Base-by-base conservation (phyloP, 2,888 invertebrate genomes). In the Acanthopleura granulata region DNA sequence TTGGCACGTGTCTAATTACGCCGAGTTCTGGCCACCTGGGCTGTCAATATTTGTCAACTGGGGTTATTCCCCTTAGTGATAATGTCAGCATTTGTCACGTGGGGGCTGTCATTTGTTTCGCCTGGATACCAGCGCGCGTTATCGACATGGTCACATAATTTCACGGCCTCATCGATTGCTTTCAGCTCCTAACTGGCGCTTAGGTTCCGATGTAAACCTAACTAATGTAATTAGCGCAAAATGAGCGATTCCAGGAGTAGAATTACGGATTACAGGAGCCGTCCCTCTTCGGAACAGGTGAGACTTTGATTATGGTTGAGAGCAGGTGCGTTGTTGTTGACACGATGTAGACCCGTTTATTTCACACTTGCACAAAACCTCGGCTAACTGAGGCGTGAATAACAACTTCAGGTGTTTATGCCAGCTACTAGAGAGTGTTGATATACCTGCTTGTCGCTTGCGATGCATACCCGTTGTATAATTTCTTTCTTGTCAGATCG, bases 81-180 rank as follows among this genome's bases (percentile, higher is more conserved):
- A 27, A 16, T 66, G 66, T 27, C 25, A 27, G 16, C 16, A 57
- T 22, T 57, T 57, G 57, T 57, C 57, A 57, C 57, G 57, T 57
- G 57, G 57, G 40, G 66, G 29, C 29, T 66, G 66, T 66, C 66
- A 66, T 27, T 66, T 66, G 66, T 66, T 66, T 66, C 25, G 66
- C 66, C 22, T 66, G 66, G 66, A 66, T 12, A 66, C 66, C 22
- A 66, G 66, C 22, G 57, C 57, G 18, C 57, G 57, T 12, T 57
- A 18, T 57, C 57, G 57, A 18, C 22, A 57, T 57, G 57, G 12
- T 57, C 57, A 57, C 57, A 57, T 57, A 57, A 57, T n/a, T 22
- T 57, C n/a, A n/a, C 57, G 18, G 57, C 22, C 22, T 57, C 57
- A 57, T 57, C 57, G 57, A 66, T 66, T 15, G 22, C 29, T 25